A percentile compares a stretch with the other conserved stretches of the same genome.
phyloP scores from a whole-genome alignment of 2,797 vertebrate species.

The Sebastes taczanowskii region DNA sequence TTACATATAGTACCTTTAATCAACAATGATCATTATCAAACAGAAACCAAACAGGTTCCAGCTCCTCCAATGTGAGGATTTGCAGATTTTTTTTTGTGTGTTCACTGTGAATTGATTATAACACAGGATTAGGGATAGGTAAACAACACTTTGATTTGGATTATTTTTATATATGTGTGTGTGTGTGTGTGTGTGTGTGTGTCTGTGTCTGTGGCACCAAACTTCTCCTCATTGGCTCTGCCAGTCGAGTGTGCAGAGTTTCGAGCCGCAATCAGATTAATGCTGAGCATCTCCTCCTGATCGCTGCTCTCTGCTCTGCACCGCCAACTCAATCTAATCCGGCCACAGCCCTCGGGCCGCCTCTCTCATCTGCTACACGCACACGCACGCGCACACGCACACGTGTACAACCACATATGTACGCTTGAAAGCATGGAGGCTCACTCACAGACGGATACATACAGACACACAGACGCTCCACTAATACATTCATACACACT shows the following conservation, averaged over 20 bases:
- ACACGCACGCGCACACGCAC: neutral
- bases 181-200: neutral
- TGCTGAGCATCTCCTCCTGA: constrained; percentile 52
- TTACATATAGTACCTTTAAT: no score
- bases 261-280: constrained; percentile 46
- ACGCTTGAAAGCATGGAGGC: neutral
- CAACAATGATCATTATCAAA: no score
- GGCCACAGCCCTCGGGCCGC: constrained; percentile 27
- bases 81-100: neutral
- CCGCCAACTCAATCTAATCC: constrained; percentile 56
- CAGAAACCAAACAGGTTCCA: no score
- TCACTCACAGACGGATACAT: constrained; percentile 6
- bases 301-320: constrained; percentile 48
- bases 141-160: neutral
- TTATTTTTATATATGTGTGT: neutral
- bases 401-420: neutral
- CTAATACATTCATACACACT: constrained; percentile 3
- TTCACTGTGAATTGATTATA: no score
- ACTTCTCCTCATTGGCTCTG: constrained; percentile 1
- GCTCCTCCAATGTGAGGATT: neutral
- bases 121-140: neutral
- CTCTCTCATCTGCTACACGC: constrained; percentile 22
- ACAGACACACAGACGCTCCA: neutral
- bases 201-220: neutral
- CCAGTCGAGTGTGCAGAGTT: constrained; percentile 25